Evolutionary conservation across 2,888 invertebrate species (phyloP), one percentile per base, ranked within the genome.

Genomic region (Biston stratarius): DNA sequence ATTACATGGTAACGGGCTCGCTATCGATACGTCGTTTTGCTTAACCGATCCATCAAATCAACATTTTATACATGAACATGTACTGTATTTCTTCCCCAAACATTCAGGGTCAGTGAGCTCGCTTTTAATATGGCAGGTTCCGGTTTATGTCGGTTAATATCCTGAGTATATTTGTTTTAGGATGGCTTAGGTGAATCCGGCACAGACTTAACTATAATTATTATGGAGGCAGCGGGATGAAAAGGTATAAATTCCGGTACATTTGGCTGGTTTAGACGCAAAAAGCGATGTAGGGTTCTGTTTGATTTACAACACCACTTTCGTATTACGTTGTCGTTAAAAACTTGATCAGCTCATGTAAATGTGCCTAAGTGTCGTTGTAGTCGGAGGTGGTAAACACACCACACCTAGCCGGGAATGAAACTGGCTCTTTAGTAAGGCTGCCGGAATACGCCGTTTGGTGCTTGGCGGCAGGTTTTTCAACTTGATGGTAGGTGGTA

Each of bases 91-190:
- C 24, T 49, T 44, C 12, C 14, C 24, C 24, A 38, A 15, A 40
- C 11, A 11, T 12, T 33, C 33, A 8, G 42, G 12, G 33, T 33
- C 44, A 42, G 40, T 59, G 51, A 64, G 53, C 40, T 64, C 24
- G 48, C 15, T 38, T 34, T 24, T 52, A 64, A 57, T 63, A 42
- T 14, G 33, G 40, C n/a, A 49, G 14, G 48, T 51, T 52, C 57
- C 64, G 52, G 64, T 59, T 58, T 64, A 64, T 47, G 34, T 6
- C 11, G 40, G 59, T 53, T 64, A 64, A 64, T 64, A 64, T 53
- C 59, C 64, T 59, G 45, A 47, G 48, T 47, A 64, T 40, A 55
- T 59, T 64, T 53, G 48, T 55, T 59, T 64, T 42, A 53, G 38
- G 53, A 15, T n/a, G 53, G 64, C 33, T 64, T 42, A 49, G 40